Percentiles rank a stretch among this genome's conserved stretches.
phyloP scores from a whole-genome alignment of 2,113 vertebrate genomes.

The Colistium nudipinnis region DNA sequence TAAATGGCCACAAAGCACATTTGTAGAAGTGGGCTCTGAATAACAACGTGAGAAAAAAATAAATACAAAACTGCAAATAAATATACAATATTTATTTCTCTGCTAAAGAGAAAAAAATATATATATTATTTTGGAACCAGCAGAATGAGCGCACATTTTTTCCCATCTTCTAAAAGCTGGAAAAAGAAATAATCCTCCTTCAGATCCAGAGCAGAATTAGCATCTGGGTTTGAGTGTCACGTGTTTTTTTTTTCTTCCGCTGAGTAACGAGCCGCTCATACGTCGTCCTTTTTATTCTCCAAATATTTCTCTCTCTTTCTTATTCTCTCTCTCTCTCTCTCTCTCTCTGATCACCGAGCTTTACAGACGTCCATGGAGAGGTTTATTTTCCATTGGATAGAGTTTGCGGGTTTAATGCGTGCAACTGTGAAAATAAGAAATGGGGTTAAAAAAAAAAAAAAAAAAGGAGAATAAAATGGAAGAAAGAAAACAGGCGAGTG shows the following conservation, averaged over 20 bases:
- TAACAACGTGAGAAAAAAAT: no score
- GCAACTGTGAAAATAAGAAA: conserved; percentile 5
- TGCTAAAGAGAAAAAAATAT: no score
- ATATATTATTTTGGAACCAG: no score
- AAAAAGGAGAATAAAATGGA: background rate
- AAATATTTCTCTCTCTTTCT: conserved; percentile 16
- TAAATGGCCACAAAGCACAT: no score
- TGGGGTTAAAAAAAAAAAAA: no score
- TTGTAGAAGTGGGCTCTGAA: no score
- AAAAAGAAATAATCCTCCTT: background rate
- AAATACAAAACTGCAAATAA: no score
- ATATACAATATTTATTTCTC: no score
- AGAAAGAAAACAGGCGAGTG: background rate
- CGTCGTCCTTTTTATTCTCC: conserved; percentile 9
- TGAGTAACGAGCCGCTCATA: background rate
- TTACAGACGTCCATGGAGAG: no score
- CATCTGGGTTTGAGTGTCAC: background rate
- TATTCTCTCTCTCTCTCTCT: background rate
- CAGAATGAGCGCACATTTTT: background rate
- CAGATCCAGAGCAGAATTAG: background rate
- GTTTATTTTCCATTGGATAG: conserved; percentile 1
- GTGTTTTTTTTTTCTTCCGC: background rate
- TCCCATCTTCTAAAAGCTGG: background rate
- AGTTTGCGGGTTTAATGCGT: conserved; percentile 49
- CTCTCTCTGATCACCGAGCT: conserved; percentile 23